A percentile compares a stretch with the other conserved stretches of the same genome.
These are phyloP conservation scores for Dendroctonus valens DNA, from an alignment of 1,140 invertebrate species.

Conservation along the genomic window DNA sequence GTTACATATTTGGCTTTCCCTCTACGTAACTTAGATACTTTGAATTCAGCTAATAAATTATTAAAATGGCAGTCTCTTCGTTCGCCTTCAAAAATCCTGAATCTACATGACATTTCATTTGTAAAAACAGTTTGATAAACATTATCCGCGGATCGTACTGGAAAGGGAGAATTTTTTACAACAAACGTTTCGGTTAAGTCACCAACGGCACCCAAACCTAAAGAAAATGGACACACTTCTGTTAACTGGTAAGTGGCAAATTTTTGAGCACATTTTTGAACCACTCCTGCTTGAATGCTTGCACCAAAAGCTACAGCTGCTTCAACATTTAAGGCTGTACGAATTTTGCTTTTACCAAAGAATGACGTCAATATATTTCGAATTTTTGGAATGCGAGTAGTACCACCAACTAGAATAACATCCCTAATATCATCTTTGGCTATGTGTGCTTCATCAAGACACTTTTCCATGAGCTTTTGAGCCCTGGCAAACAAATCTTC, in stretches of 20 bases:
- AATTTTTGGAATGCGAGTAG: conserved; percentile 64
- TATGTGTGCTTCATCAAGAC: conserved; percentile 26
- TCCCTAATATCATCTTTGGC: conserved; percentile 53
- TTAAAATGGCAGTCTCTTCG: conserved; percentile 28
- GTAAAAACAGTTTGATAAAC: neutral
- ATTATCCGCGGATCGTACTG: neutral
- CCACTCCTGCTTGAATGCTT: conserved; percentile 29
- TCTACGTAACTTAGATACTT: conserved; percentile 20
- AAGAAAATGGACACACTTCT: conserved; percentile 33
- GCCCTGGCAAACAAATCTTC: conserved; percentile 58
- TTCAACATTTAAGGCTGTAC: conserved; percentile 47
- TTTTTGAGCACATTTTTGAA: conserved; percentile 17
- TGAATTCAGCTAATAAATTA: conserved; percentile 28
- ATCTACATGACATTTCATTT: neutral
- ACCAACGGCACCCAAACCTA: conserved; percentile 18
- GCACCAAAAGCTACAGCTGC: conserved; percentile 43
- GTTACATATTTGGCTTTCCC: conserved; percentile 9
- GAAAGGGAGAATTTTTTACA: neutral
- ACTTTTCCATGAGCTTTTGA: conserved; percentile 21
- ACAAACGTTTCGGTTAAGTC: conserved; percentile 25
- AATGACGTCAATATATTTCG: conserved; percentile 49
- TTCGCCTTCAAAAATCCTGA: conserved; percentile 35
- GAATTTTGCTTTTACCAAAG: conserved; percentile 50
- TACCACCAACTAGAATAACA: conserved; percentile 64
- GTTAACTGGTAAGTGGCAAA: conserved; percentile 21